Conservation (phyloP, 2,797 vertebrate genomes). For the Mallotus villosus region DNA sequence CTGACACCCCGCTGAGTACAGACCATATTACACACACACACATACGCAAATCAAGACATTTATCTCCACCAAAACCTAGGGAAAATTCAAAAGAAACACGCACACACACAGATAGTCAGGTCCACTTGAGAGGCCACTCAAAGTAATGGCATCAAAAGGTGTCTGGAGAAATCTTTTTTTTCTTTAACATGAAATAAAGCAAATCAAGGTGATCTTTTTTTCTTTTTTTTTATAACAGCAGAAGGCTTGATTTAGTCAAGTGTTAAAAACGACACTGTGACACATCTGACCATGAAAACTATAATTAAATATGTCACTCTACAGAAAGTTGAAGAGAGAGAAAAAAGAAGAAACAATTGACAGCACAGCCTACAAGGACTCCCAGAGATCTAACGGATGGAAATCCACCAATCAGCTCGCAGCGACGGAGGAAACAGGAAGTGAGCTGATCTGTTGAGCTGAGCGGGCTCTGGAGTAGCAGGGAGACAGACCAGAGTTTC, state of each 20-base stretch:
- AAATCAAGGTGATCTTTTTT: slow-evolving; percentile 17
- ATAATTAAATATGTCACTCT: background rate
- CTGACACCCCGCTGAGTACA: slow-evolving; percentile 62
- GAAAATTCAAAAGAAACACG: slow-evolving; percentile 38
- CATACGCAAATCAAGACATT: slow-evolving; percentile 56
- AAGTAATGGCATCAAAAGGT: slow-evolving; percentile 48
- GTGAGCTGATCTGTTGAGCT: too few species aligned
- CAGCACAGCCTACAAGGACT: too few species aligned
- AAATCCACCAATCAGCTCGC: too few species aligned
- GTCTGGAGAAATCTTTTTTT: slow-evolving; percentile 4
- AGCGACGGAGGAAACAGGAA: too few species aligned
- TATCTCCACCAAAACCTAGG: slow-evolving; percentile 53
- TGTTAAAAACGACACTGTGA: background rate
- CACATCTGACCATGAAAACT: background rate
- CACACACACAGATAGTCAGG: slow-evolving; percentile 23
- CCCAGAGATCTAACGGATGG: too few species aligned
- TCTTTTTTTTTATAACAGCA: background rate
- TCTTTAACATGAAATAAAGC: slow-evolving; percentile 22
- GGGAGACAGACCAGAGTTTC: too few species aligned
- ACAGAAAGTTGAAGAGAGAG: too few species aligned
- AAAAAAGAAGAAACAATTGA: too few species aligned
- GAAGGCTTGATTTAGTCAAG: background rate
- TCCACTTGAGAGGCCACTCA: slow-evolving; percentile 33
- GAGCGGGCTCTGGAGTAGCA: too few species aligned
- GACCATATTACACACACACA: slow-evolving; percentile 32